A percentile compares a stretch with the other conserved stretches of the same genome.
Evolutionary conservation across 2,113 vertebrate species (phyloP).

Genomic region (Peromyscus maniculatus): DNA sequence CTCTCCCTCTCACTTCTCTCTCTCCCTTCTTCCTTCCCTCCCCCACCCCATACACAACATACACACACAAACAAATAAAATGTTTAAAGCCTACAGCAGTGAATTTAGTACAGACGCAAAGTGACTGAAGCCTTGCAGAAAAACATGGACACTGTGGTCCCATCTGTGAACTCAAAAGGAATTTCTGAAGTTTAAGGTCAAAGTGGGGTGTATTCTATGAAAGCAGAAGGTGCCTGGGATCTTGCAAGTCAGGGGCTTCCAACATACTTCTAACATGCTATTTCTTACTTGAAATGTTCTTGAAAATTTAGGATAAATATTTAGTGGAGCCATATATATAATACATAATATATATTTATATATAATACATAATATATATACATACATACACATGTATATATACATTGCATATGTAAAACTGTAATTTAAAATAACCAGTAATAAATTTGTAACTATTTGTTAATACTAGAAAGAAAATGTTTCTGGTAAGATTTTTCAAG

Average conservation of each 20-base stretch:
- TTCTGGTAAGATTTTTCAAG: background rate
- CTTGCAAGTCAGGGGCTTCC: background rate
- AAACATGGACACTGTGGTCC: background rate
- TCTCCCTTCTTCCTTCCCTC: background rate
- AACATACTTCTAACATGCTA: background rate
- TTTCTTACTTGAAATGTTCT: background rate
- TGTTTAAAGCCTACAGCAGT: background rate
- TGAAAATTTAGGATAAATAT: background rate
- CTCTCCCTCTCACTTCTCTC: background rate
- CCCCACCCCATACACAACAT: background rate
- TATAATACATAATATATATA: too few relatives aligned
- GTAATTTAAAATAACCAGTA: background rate
- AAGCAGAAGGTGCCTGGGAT: background rate
- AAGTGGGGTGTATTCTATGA: background rate
- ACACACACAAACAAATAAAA: background rate
- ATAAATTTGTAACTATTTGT: background rate
- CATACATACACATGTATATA: background rate
- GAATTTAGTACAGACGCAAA: background rate
- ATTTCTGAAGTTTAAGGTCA: background rate
- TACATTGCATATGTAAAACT: background rate
- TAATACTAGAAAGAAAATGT: background rate
- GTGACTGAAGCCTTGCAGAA: background rate
- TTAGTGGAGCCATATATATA: background rate
- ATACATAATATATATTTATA: too few relatives aligned
- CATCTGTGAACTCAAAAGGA: background rate